Evolutionary conservation across 2,797 vertebrate genomes (phyloP), one percentile per base, ranked within the genome.

Genomic region (Microchirus variegatus): DNA sequence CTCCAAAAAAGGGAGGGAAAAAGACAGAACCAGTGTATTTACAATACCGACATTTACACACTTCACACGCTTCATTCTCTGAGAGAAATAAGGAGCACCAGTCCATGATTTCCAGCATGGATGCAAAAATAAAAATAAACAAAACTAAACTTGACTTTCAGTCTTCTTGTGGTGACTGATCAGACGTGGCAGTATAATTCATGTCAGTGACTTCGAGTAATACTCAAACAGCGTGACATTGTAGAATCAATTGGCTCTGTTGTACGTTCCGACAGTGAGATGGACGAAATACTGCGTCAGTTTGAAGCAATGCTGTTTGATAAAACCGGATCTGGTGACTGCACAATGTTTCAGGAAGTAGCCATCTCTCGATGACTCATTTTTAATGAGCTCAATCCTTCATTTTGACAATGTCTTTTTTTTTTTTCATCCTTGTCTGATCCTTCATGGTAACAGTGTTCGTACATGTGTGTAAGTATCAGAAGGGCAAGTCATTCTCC

Each of bases 41-140:
- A 97, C 95, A 97, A 92, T 91, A 95, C 89, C 89, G 91, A 96
- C 93, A 96, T 91, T 88, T 88, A 93, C 73, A 88, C 67, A 87
- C 76, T n/a, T n/a, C n/a, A n/a, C n/a, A n/a, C 87, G 67, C 71
- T 70, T 81, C 66, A 52, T 76, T 81, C 77, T 89, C 76, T 60
- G 68, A 67, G 81, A 80, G 76, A 85, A 78, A 72, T 16, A 36
- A 59, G 87, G 87, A 96, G 94, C 94, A 94, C 94, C 94, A 76
- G 90, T 91, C 91, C 89, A 90, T 87, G 92, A 92, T 89, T 90
- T 94, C 94, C 89, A 93, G 91, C 91, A 92, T 88, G 90, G 92
- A 94, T 89, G 80, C 88, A 84, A 41, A 84, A 41, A 69, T 5
- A 18, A n/a, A 19, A 53, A 37, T n/a, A 31, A 36, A 52, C 16